Conservation (phyloP, 1,140 invertebrate species). For the Agrypnia vestita region DNA sequence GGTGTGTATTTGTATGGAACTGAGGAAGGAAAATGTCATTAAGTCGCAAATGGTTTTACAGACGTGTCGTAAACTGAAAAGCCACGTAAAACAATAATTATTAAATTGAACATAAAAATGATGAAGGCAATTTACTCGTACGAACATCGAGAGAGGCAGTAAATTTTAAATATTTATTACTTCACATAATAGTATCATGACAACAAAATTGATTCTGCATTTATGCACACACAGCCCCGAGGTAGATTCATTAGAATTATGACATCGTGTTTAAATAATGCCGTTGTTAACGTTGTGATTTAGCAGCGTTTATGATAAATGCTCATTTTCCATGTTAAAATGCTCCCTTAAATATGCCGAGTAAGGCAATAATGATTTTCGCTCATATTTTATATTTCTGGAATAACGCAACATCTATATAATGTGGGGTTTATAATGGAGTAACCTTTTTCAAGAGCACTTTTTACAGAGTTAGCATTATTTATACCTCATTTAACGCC, state of each 20-base stretch:
- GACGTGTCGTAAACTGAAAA: too few relatives aligned
- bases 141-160: too few relatives aligned
- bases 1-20: too few relatives aligned
- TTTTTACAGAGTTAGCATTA: constrained; percentile 46
- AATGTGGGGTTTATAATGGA: constrained; percentile 43
- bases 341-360: constrained; percentile 42
- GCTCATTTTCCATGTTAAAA: constrained; percentile 55
- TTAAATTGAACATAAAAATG: not conserved
- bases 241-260: constrained; percentile 54
- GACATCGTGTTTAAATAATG: constrained; percentile 54
- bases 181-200: constrained; percentile 31
- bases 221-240: constrained; percentile 45
- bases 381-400: constrained; percentile 51
- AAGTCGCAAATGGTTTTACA: too few relatives aligned
- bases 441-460: constrained; percentile 37
- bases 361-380: constrained; percentile 53
- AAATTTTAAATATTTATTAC: not conserved
- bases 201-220: constrained; percentile 55
- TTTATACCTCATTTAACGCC: constrained; percentile 48
- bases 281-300: constrained; percentile 46
- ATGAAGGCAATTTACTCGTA: too few relatives aligned
- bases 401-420: constrained; percentile 53
- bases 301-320: constrained; percentile 54
- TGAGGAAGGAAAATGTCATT: too few relatives aligned
- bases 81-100: not conserved